Evolutionary conservation across 2,113 vertebrate genomes (phyloP).

Genomic region (Narcine bancroftii): DNA sequence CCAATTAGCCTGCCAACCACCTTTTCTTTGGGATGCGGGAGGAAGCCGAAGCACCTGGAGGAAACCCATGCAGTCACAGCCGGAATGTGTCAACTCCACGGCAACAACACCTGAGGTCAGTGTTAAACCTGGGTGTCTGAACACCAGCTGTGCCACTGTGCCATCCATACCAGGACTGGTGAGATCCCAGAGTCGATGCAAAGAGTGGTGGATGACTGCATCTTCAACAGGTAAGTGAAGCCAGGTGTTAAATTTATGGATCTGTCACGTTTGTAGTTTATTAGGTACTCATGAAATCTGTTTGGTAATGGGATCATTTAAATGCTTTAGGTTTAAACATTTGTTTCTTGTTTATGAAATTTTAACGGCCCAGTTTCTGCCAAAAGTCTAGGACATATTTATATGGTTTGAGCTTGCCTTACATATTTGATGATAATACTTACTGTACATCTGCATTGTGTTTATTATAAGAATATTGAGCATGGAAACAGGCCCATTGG

Average conservation of each 20-base stretch:
- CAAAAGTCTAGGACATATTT: neutral
- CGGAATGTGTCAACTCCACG: no score
- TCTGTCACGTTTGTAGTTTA: conserved; percentile 2
- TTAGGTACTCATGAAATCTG: neutral
- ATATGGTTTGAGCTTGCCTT: neutral
- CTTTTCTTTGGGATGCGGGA: no score
- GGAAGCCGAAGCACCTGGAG: no score
- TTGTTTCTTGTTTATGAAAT: neutral
- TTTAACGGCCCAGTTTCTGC: neutral
- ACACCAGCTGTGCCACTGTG: no score
- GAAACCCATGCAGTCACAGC: no score
- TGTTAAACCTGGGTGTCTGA: no score
- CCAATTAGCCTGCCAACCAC: no score
- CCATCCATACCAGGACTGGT: no score
- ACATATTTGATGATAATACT: no score
- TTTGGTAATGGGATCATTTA: neutral
- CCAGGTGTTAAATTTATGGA: neutral
- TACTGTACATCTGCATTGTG: neutral
- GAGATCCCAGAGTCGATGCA: neutral
- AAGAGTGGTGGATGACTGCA: neutral
- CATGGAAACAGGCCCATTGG: no score
- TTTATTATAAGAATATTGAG: neutral
- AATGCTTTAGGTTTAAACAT: neutral
- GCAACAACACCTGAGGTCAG: no score
- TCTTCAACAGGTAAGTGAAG: neutral